Base-by-base conservation (phyloP, 2,888 invertebrate species). In the Agrochola litura region DNA sequence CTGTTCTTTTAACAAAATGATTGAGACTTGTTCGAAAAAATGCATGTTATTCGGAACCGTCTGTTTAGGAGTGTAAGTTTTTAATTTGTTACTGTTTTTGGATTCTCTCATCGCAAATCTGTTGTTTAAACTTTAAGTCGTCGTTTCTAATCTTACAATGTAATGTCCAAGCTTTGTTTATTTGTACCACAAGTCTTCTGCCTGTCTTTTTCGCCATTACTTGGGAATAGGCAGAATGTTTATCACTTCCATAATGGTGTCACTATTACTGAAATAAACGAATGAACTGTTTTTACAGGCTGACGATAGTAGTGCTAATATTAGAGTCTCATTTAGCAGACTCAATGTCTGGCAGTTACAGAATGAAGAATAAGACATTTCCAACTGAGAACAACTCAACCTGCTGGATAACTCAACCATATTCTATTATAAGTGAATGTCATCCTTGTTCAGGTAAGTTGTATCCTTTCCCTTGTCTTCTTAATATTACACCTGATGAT, bases 1-100 rank as follows among this genome's bases (percentile, higher is more conserved):
- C 52, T 56, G 22, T 56, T 37, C 6, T 43, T 16, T n/a, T 5
- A n/a, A 16, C 25, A 92, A 87, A 92, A 98, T 98, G 98, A 98
- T 98, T 90, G 98, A 98, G 94, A 98, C 98, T 83, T 98, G 98
- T 93, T 98, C 98, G 41, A 98, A 98, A 92, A 98, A 98, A 93
- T 98, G 98, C 90, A 98, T 98, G 98, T 95, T 98, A 70, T 94
- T 98, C 81, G 98, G 98, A 71, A 98, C 98, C 83, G 97, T 98
- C 82, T 97, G 97, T 88, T 95, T 98, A 86, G 98, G 98, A 95
- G 96, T 98, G 98, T 98, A 96, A 97, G 98, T 97, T n/a, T n/a
- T 14, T 5, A n/a, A 1, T 68, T 43, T 76, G n/a, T 43, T 22
- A 25, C 10, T 37, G n/a, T 68, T 46, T 41, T 63, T 16, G 3